Percentiles rank a stretch among this genome's conserved stretches.
Evolutionary conservation across 2,113 vertebrate species (phyloP).

Genomic region (Vulpes vulpes): DNA sequence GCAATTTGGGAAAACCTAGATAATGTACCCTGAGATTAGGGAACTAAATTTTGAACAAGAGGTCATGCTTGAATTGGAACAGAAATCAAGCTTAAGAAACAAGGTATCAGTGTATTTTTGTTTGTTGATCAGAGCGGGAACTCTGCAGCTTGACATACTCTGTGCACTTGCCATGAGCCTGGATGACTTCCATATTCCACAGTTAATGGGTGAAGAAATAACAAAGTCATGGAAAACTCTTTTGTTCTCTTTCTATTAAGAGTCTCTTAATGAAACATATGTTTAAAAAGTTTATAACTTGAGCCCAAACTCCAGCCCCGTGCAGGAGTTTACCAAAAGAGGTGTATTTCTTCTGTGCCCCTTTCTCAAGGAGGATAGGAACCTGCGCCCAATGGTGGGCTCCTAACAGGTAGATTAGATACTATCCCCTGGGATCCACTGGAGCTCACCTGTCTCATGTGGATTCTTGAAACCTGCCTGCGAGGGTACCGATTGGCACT

Average conservation of each 20-base stretch:
- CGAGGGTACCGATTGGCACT: accelerated
- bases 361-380: neutral
- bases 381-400: neutral
- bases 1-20: neutral
- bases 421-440: accelerated
- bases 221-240: neutral
- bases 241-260: neutral
- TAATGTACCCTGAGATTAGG: neutral
- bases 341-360: neutral
- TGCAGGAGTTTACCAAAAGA: neutral
- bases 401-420: accelerated
- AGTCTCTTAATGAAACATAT: neutral
- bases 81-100: accelerated
- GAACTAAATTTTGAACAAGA: too few species aligned
- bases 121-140: too few species aligned
- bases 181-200: neutral
- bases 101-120: accelerated
- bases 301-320: accelerated
- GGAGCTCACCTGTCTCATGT: accelerated
- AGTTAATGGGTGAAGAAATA: accelerated
- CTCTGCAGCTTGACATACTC: accelerated
- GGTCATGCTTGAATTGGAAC: accelerated
- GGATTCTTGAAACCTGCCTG: neutral
- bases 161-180: accelerated
- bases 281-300: neutral